These are phyloP conservation scores for Dioctria rufipes DNA, from an alignment of 2,888 invertebrate genomes.

Conservation along the genomic window DNA sequence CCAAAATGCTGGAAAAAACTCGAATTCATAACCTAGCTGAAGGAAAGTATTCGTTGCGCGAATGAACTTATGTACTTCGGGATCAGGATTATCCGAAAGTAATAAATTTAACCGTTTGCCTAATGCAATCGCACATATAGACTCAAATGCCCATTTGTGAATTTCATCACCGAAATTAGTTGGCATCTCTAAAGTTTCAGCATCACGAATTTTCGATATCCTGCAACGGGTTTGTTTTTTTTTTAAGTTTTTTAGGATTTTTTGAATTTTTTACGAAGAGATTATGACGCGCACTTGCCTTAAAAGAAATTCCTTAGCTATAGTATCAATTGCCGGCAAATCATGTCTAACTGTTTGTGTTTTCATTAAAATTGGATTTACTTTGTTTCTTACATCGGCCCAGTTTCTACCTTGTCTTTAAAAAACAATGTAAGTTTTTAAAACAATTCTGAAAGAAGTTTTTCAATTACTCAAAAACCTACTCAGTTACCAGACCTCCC, in stretches of 20 bases:
- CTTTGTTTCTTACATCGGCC: constrained; percentile 77
- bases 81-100: constrained; percentile 60
- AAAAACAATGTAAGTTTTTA: background rate
- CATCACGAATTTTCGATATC: constrained; percentile 62
- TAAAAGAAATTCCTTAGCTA: constrained; percentile 65
- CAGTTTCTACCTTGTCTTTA: constrained; percentile 77
- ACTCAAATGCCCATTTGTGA: constrained; percentile 76
- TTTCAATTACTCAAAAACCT: constrained; percentile 56
- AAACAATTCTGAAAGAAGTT: background rate
- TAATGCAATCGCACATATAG: constrained; percentile 69
- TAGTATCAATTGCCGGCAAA: constrained; percentile 64
- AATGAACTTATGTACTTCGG: constrained; percentile 60
- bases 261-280: background rate
- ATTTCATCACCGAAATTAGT: constrained; percentile 72
- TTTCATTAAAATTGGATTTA: constrained; percentile 68
- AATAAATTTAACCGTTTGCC: constrained; percentile 67
- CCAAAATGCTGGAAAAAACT: constrained; percentile 68
- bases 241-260: background rate
- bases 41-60: constrained; percentile 58
- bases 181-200: constrained; percentile 61
- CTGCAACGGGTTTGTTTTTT: constrained; percentile 60
- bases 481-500: constrained; percentile 64
- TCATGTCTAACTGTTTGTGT: constrained; percentile 65
- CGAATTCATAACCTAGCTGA: constrained; percentile 61
- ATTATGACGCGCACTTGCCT: constrained; percentile 60